Evolutionary conservation across 2,888 invertebrate genomes (phyloP).

Genomic region (Galerucella pusilla): DNA sequence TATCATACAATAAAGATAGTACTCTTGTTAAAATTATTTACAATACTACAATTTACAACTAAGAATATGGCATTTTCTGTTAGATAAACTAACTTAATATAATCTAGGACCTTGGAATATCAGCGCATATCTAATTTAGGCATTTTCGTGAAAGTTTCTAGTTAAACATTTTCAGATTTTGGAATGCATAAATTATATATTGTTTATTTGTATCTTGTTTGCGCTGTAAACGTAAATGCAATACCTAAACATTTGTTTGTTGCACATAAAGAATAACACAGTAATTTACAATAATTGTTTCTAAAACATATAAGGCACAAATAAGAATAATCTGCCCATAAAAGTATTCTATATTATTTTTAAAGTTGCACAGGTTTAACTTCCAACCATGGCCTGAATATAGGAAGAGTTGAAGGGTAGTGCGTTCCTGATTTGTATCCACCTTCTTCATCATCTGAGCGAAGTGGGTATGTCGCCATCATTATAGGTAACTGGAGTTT

Average conservation of each 20-base stretch:
- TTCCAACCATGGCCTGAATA: constrained; percentile 90
- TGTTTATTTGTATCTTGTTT: background rate
- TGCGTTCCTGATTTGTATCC: constrained; percentile 85
- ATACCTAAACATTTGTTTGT: background rate
- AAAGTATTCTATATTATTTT: background rate
- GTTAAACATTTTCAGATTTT: background rate
- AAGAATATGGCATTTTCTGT: constrained; percentile 36
- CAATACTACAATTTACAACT: constrained; percentile 22
- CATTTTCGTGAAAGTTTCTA: background rate
- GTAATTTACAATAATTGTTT: background rate
- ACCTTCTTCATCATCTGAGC: constrained; percentile 73
- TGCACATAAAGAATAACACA: background rate
- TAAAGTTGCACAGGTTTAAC: constrained; percentile 69
- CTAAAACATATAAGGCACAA: background rate
- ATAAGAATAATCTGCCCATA: background rate
- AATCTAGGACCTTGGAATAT: background rate
- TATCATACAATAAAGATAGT: background rate
- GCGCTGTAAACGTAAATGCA: background rate
- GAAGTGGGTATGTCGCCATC: constrained; percentile 90
- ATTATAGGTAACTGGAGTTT: constrained; percentile 92
- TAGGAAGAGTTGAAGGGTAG: constrained; percentile 91
- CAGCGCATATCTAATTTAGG: background rate
- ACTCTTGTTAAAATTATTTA: constrained; percentile 21
- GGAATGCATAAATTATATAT: background rate
- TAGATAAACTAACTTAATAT: constrained; percentile 4